phyloP scores from a whole-genome alignment of 2,797 vertebrate genomes.

The Sternotherus odoratus region DNA sequence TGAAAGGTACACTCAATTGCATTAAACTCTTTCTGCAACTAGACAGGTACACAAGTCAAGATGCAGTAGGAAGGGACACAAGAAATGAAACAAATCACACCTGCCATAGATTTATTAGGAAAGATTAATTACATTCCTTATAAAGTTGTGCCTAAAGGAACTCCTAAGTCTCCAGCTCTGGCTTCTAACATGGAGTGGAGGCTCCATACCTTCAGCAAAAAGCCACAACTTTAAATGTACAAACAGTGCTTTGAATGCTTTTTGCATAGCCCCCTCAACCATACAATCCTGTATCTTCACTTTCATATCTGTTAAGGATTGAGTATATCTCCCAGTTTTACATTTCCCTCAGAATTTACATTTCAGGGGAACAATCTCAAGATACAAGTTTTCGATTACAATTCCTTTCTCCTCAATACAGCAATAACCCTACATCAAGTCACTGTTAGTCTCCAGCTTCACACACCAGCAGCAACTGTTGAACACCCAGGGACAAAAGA shows the following conservation, averaged over 20 bases:
- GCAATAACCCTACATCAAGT: not conserved
- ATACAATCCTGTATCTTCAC: not conserved
- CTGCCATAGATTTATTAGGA: conserved; percentile 73
- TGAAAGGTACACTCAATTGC: not conserved
- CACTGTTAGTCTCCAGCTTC: not conserved
- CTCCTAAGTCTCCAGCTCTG: not conserved
- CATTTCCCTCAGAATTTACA: not conserved
- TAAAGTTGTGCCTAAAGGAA: conserved; percentile 58
- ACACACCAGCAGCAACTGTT: not conserved
- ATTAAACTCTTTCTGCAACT: not conserved
- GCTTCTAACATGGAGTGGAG: not conserved
- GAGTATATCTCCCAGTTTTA: not conserved
- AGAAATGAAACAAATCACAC: conserved; percentile 19
- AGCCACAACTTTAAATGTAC: not conserved
- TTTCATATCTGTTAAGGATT: not conserved
- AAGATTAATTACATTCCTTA: conserved; percentile 59
- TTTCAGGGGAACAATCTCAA: not conserved
- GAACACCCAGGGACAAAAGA: not conserved
- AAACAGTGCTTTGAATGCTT: not conserved
- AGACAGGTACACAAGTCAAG: not conserved
- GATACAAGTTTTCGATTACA: not conserved
- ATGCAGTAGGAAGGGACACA: not conserved
- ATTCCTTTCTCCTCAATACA: not conserved
- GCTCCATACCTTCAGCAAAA: not conserved
- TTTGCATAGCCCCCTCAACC: not conserved